A percentile compares a stretch with the other conserved stretches of the same genome.
These are phyloP conservation scores for Stegodyphus mimosarum DNA, from an alignment of 1,140 invertebrate species.

Conservation along the genomic window DNA sequence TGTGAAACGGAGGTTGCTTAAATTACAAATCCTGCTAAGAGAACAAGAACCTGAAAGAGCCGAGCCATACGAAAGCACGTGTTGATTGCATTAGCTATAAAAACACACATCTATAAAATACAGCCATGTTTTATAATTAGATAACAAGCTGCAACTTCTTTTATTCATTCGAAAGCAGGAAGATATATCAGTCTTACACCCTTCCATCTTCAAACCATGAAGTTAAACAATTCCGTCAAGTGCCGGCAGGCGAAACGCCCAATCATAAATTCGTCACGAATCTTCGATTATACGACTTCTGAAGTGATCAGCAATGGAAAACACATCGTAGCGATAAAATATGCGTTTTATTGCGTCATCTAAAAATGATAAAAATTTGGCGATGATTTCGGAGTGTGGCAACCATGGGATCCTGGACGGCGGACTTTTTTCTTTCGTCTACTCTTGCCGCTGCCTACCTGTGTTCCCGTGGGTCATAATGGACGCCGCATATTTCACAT, in stretches of 20 bases:
- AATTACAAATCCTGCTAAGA: no score
- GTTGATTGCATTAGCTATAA: not conserved
- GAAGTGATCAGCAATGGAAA: constrained; percentile 23
- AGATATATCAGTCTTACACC: no score
- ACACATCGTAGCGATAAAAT: constrained; percentile 25
- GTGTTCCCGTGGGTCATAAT: constrained; percentile 33
- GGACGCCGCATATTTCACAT: constrained; percentile 56
- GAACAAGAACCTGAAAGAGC: no score
- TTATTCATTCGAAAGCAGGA: no score
- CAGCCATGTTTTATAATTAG: no score
- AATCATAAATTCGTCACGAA: constrained; percentile 57
- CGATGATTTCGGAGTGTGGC: constrained; percentile 1
- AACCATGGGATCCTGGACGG: not conserved
- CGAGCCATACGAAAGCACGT: no score
- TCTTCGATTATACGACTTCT: constrained; percentile 48
- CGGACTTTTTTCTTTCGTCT: not conserved
- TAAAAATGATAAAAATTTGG: constrained; percentile 54
- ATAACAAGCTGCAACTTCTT: no score
- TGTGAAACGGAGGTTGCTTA: no score
- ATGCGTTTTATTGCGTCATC: constrained; percentile 37
- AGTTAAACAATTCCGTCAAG: constrained; percentile 33
- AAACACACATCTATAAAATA: not conserved
- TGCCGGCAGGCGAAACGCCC: constrained; percentile 5
- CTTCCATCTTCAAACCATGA: not conserved
- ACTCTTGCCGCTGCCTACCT: not conserved